Conservation (phyloP, 2,113 vertebrate genomes). For the Percopsis transmontana region DNA sequence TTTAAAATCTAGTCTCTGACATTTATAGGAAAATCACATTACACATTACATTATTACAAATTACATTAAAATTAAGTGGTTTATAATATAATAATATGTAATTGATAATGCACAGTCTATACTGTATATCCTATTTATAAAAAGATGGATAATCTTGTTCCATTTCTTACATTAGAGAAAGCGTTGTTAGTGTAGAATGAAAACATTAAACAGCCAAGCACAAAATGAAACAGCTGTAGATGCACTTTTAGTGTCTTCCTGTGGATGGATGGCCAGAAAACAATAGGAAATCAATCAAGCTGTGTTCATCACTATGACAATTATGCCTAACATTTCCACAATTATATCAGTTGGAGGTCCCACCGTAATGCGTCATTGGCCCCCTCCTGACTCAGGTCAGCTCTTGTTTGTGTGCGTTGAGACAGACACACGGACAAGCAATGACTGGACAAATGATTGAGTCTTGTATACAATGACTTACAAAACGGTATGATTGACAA, state of each 20-base stretch:
- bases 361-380: constrained; percentile 17
- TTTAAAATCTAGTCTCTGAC: no score
- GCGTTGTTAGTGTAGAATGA: no score
- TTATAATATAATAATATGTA: no score
- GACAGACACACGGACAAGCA: neutral
- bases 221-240: no score
- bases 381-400: neutral
- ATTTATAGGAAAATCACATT: neutral
- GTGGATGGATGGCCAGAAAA: no score
- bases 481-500: no score
- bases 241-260: no score
- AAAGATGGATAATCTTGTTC: neutral
- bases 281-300: constrained; percentile 14
- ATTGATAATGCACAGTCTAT: no score
- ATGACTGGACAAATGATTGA: neutral
- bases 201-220: no score
- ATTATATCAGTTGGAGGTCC: constrained; percentile 38
- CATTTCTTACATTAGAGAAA: no score
- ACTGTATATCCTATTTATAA: no score
- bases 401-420: neutral
- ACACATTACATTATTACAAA: neutral
- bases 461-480: neutral
- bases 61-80: no score
- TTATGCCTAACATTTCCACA: constrained; percentile 2
- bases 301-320: constrained; percentile 24